Percentiles rank a stretch among this genome's conserved stretches.
Evolutionary conservation across 2,797 vertebrate species (phyloP).

Genomic region (Schizothorax lantsangensis): DNA sequence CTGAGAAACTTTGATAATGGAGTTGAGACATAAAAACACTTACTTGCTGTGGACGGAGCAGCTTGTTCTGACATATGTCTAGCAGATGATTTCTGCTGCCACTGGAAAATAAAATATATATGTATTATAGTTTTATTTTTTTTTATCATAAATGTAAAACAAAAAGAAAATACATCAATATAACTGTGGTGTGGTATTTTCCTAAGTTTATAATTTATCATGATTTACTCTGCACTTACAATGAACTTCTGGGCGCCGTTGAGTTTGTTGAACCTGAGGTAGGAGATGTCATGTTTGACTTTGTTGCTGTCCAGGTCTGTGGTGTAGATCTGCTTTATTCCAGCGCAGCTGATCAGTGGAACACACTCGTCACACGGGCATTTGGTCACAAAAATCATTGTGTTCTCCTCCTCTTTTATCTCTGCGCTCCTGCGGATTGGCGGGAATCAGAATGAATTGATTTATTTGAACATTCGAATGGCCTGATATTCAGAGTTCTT

Average conservation of each 20-base stretch:
- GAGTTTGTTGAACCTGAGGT: constrained; percentile 87
- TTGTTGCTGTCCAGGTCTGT: constrained; percentile 89
- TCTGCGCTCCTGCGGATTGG: constrained; percentile 81
- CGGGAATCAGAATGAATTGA: neutral
- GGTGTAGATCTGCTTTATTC: constrained; percentile 92
- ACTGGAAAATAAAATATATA: constrained; percentile 77
- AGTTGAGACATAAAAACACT: constrained; percentile 49
- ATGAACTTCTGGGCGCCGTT: constrained; percentile 85
- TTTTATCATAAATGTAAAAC: neutral
- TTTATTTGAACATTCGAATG: neutral
- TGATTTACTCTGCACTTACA: constrained; percentile 76
- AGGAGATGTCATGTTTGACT: constrained; percentile 94
- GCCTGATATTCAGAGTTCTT: neutral
- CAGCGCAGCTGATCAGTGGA: constrained; percentile 90
- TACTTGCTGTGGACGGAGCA: constrained; percentile 64
- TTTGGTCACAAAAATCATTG: constrained; percentile 95
- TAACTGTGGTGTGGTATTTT: neutral
- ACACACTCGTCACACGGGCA: constrained; percentile 96
- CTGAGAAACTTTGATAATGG: neutral
- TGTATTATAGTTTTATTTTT: neutral
- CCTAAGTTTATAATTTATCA: neutral
- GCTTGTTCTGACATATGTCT: constrained; percentile 33
- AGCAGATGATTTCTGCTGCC: constrained; percentile 78
- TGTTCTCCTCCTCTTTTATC: constrained; percentile 84
- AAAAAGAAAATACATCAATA: neutral